Percentiles rank a stretch among this genome's conserved stretches.
Conservation (phyloP, 92 coral and sea anemone genomes). For the Hydrozoanthus gracilis region DNA sequence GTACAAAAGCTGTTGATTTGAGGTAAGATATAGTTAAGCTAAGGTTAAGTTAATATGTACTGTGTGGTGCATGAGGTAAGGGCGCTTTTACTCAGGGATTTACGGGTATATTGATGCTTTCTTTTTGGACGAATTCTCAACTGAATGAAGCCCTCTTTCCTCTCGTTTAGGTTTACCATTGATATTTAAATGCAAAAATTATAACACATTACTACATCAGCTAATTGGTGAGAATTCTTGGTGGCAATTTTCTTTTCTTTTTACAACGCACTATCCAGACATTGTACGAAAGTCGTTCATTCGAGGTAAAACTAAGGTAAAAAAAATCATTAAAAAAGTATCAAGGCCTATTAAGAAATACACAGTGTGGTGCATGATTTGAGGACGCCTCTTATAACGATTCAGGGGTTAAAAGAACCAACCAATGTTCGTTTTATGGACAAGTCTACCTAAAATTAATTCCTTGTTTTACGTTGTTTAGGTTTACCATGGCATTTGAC, state of each 20-base stretch:
- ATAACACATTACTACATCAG: not conserved
- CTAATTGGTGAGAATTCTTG: not conserved
- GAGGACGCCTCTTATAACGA: too few species aligned
- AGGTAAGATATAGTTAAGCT: too few species aligned
- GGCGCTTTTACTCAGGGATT: too few species aligned
- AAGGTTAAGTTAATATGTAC: too few species aligned
- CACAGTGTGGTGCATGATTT: too few species aligned
- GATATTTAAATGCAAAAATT: not conserved
- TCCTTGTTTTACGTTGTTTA: too few species aligned
- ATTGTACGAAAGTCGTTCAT: not conserved
- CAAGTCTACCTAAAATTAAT: too few species aligned
- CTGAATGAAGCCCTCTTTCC: not conserved
- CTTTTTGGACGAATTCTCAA: not conserved
- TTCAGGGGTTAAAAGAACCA: too few species aligned
- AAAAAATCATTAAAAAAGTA: not conserved
- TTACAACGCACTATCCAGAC: not conserved
- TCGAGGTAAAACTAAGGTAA: not conserved
- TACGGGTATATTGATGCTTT: not conserved
- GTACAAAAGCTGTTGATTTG: too few species aligned
- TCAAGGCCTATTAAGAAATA: not conserved
- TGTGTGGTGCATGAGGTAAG: too few species aligned
- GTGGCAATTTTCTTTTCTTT: not conserved
- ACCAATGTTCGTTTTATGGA: too few species aligned
- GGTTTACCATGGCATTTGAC: constrained; percentile 56
- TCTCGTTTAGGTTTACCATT: not conserved